Evolutionary conservation across 2,113 vertebrate species (phyloP), one percentile per base, ranked within the genome.

Genomic region (Limnothrissa miodon): DNA sequence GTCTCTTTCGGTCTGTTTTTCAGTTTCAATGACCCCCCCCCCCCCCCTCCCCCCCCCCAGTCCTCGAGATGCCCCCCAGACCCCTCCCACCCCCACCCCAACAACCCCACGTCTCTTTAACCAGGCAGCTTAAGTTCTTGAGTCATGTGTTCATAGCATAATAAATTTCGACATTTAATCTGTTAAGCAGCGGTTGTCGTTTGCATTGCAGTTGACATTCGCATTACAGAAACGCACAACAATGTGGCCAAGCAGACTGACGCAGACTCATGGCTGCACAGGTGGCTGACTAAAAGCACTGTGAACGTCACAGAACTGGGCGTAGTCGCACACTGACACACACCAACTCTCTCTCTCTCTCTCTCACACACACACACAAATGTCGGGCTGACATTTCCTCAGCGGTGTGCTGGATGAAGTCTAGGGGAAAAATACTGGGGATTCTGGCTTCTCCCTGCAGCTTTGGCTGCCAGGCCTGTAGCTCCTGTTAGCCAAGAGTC

Each of bases 371-470:
- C n/a, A n/a, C n/a, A n/a, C n/a, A n/a, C n/a, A n/a, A n/a, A n/a
- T n/a, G n/a, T 87, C 85, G 80, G 85, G 84, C 82, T 87, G 29
- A 23, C 80, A 80, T 78, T 91, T 89, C 89, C 88, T 82, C 66
- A 25, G 62, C 88, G 89, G 78, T 85, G 56, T 81, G 87, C 87
- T 93, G 92, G 89, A 91, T 86, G 87, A 86, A 80, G 10, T 86
- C 81, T 86, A 83, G 87, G 90, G 91, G 86, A 89, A 90, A 90
- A 89, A 85, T 92, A 84, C 79, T 62, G 80, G 79, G 33, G 83
- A 79, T 45, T 85, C 88, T 91, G 90, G 87, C 90, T 84, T 53
- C 84, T 85, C 62, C 85, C 51, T 21, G 36, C 8, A 33, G 4
- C 80, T 80, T 82, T 82, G 3, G 53, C 15, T 78, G 85, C 83